Percentiles rank a stretch among this genome's conserved stretches.
These are phyloP conservation scores for Aphis craccivora DNA, from an alignment of 1,140 invertebrate genomes.

Conservation along the genomic window DNA sequence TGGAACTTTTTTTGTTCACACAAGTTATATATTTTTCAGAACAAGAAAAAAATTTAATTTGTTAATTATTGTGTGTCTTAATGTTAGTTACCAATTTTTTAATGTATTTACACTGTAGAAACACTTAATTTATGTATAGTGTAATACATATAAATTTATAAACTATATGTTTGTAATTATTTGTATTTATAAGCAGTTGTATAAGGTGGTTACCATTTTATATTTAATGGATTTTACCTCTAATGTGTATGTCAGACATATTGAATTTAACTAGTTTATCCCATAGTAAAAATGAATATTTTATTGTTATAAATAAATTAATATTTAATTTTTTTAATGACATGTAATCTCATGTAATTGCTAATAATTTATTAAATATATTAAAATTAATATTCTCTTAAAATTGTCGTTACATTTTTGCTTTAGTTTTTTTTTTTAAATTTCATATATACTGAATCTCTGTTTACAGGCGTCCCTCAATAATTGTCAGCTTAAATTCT, in stretches of 20 bases:
- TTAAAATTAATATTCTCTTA: neutral
- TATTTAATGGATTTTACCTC: neutral
- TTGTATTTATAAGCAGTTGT: neutral
- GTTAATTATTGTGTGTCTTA: neutral
- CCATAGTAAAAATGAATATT: neutral
- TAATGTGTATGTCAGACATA: neutral
- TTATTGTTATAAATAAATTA: neutral
- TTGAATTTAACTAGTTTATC: neutral
- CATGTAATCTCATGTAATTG: neutral
- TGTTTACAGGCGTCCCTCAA: neutral
- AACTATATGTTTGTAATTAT: neutral
- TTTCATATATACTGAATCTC: neutral
- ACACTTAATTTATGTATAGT: neutral
- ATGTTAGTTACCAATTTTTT: neutral
- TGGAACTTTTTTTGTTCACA: too few relatives aligned
- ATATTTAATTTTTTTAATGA: neutral
- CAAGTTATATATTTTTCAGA: too few relatives aligned
- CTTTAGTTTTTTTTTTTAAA: neutral
- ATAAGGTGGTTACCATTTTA: too few relatives aligned
- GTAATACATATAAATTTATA: neutral
- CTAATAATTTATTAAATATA: neutral
- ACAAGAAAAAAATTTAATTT: too few relatives aligned
- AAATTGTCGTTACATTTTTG: neutral
- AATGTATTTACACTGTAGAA: slow-evolving; percentile 34
- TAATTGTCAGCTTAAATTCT: neutral